phyloP scores from a whole-genome alignment of 2,888 invertebrate genomes.

The Thera britannica region DNA sequence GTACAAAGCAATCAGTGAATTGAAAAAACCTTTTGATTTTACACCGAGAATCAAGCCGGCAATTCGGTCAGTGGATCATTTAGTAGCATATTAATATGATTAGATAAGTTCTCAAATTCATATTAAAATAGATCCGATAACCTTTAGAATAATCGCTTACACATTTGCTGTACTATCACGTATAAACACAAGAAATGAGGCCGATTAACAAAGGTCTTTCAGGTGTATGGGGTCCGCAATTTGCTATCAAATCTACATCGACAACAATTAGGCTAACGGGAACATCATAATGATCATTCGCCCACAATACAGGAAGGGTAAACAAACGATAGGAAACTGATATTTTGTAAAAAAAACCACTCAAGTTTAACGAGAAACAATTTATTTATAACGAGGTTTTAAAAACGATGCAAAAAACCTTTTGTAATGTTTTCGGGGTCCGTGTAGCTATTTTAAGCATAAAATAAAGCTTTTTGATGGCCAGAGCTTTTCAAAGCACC shows the following conservation, averaged over 20 bases:
- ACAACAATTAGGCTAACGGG: conserved; percentile 42
- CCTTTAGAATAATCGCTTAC: conserved; percentile 6
- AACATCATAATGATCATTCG: conserved; percentile 43
- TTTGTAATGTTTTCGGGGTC: conserved; percentile 13
- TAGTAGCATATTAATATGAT: no score
- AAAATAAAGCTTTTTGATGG: not conserved
- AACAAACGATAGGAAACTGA: conserved; percentile 38
- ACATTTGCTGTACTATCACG: conserved; percentile 19
- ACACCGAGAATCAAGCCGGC: no score
- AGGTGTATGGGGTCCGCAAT: conserved; percentile 41
- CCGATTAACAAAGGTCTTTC: conserved; percentile 40
- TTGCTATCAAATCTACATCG: conserved; percentile 46
- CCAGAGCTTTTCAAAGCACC: not conserved
- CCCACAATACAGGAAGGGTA: conserved; percentile 37
- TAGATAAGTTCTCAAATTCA: no score
- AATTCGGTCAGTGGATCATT: no score
- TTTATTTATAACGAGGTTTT: conserved; percentile 25
- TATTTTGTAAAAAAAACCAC: conserved; percentile 32
- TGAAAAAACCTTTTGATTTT: no score
- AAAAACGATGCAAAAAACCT: conserved; percentile 13
- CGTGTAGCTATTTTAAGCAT: conserved; percentile 6
- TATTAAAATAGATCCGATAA: not conserved
- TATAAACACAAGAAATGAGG: conserved; percentile 36
- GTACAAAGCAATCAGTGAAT: no score
- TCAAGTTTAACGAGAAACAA: conserved; percentile 26